Base-by-base conservation (phyloP, 2,888 invertebrate species). In the Cerceris rybyensis region DNA sequence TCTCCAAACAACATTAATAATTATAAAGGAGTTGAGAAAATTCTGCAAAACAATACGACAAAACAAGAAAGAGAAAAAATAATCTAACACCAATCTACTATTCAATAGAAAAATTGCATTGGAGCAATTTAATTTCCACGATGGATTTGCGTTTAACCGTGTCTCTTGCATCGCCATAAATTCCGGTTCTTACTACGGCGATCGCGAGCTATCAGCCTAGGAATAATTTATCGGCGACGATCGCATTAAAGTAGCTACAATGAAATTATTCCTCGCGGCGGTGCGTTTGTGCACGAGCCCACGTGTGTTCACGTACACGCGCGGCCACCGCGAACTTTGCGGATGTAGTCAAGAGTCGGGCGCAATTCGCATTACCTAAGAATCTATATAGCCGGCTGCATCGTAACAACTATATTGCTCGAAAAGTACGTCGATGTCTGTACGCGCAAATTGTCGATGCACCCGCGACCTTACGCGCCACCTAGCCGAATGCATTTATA, bases 351-450 rank as follows among this genome's bases (percentile, higher is more conserved):
- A 70, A 64, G 78, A 65, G 65, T 59, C 80, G 70, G 68, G 76
- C 82, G 83, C 86, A 85, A 89, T 88, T 86, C 84, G 83, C 79
- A 86, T 89, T 89, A 88, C 85, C 88, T 88, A 88, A 88, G 88
- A 87, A 88, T 89, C 84, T 85, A 85, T 86, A 84, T 78, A 85
- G 75, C 67, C 61, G 43, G 66, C 65, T 74, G 54, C 70, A 72
- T 72, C 71, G 68, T 60, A 52, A 77, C 71, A 55, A 74, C 73
- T 72, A 64, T 75, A 71, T 67, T 43, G 70, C 61, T 42, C 66
- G 68, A 72, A 69, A 70, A 69, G 60, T 46, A 42, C 63, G 55
- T 54, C 16, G 11, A 55, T 78, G 60, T 66, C 58, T 71, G 63
- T 52, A 49, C 49, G 13, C 55, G 66, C 52, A 43, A 7, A 67